A percentile compares a stretch with the other conserved stretches of the same genome.
Conservation (phyloP, 2,797 vertebrate genomes). For the Phyllotis vaccarum region DNA sequence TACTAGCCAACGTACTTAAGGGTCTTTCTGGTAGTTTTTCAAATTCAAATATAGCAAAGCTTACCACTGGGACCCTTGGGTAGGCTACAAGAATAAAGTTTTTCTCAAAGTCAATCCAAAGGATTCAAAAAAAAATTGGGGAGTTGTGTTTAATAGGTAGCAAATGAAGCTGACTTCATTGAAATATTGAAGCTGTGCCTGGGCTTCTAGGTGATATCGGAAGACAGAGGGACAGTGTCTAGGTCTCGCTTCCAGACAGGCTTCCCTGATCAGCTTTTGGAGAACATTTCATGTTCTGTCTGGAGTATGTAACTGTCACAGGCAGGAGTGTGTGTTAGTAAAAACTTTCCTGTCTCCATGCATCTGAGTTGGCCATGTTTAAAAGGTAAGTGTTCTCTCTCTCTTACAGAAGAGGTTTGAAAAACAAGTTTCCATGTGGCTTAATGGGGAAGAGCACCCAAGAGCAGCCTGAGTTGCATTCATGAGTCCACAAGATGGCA, state of each 20-base stretch:
- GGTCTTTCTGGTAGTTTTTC: conserved; percentile 17
- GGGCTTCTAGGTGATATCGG: neutral
- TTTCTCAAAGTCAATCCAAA: conserved; percentile 44
- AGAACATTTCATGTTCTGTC: neutral
- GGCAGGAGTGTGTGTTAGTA: neutral
- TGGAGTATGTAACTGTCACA: neutral
- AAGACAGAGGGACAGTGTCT: neutral
- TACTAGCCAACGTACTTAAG: neutral
- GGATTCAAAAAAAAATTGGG: conserved; percentile 6
- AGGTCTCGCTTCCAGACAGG: conserved; percentile 4
- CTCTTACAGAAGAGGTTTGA: conserved; percentile 31
- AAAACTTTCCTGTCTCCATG: neutral
- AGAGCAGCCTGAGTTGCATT: neutral
- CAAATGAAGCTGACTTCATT: neutral
- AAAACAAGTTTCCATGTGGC: neutral
- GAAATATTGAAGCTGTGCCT: neutral
- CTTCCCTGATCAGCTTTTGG: neutral
- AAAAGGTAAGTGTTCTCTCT: neutral
- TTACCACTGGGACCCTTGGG: neutral
- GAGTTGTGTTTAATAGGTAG: neutral
- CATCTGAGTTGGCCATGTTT: neutral
- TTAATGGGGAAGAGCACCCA: neutral
- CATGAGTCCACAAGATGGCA: neutral
- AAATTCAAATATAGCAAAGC: conserved; percentile 39
- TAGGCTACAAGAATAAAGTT: conserved; percentile 6